Base-by-base conservation (phyloP, 2,888 invertebrate species). In the Lithophane socia region DNA sequence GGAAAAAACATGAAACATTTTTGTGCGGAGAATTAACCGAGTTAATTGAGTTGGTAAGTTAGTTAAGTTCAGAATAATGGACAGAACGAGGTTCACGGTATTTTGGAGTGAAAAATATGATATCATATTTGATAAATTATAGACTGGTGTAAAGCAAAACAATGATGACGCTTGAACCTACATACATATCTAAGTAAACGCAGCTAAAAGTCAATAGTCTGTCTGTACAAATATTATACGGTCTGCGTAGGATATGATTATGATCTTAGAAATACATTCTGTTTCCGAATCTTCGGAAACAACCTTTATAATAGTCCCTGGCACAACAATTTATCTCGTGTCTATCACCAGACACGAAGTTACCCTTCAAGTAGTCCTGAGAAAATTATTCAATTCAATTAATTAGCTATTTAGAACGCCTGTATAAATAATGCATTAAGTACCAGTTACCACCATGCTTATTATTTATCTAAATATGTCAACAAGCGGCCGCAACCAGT, bases 381-480 rank as follows among this genome's bases (percentile, higher is more conserved):
- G 47, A 76, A 72, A 24, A 64, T 10, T 0, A 56, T 44, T 56
- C 58, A 58, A 77, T 75, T 73, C 67, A 71, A 76, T 74, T 76
- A 83, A 67, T 76, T 75, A 69, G 56, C 63, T 67, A 70, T 72
- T 60, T 52, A 77, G 47, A 73, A 73, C 68, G 75, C 58, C 52
- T n/a, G 49, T 54, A 77, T 81, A 78, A 79, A 84, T 82, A 84
- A 80, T 77, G 52, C n/a, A 82, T 80, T 70, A 79, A 67, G 37
- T 63, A 69, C 52, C 13, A 68, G 37, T 75, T 74, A 65, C 24
- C 44, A 37, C 77, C 42, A 63, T 78, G 65, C 52, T 56, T 56
- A n/a, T 80, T 85, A 82, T 77, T 84, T 83, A 86, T 80, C 75
- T 80, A 82, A 87, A 83, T 84, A 80, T 87, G 86, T 76, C 85